These are phyloP conservation scores for Mastomys natalensis DNA, from an alignment of 2,113 vertebrate genomes.

Conservation along the genomic window DNA sequence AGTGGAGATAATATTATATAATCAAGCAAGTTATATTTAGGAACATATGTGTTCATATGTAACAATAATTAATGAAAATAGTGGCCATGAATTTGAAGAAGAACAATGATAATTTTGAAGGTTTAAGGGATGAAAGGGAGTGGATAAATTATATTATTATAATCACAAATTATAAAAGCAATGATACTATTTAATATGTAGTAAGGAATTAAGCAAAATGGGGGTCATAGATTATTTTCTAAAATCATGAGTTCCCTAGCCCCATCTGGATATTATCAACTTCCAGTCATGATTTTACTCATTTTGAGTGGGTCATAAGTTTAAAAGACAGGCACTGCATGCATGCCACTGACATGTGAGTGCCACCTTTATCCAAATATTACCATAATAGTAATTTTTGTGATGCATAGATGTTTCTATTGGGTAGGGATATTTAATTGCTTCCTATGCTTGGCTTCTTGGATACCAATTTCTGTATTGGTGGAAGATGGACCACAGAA, in stretches of 20 bases:
- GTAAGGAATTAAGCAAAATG: not conserved
- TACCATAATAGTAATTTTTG: not conserved
- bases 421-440: not conserved
- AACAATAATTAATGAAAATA: not conserved
- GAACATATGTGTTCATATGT: not conserved
- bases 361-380: not conserved
- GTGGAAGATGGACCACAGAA: not conserved
- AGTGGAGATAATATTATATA: not conserved
- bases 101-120: not conserved
- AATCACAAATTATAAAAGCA: not conserved
- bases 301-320: not conserved
- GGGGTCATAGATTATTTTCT: not conserved
- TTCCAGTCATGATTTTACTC: not conserved
- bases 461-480: not conserved
- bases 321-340: not conserved
- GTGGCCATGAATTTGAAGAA: not conserved
- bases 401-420: not conserved
- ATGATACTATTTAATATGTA: not conserved
- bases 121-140: not conserved
- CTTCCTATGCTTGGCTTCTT: not conserved
- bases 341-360: not conserved
- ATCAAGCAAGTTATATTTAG: not conserved
- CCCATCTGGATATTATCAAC: not conserved
- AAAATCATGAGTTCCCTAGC: not conserved
- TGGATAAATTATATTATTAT: not conserved